These are phyloP conservation scores for Hyles euphorbiae DNA, from an alignment of 1,140 invertebrate species.

Conservation along the genomic window DNA sequence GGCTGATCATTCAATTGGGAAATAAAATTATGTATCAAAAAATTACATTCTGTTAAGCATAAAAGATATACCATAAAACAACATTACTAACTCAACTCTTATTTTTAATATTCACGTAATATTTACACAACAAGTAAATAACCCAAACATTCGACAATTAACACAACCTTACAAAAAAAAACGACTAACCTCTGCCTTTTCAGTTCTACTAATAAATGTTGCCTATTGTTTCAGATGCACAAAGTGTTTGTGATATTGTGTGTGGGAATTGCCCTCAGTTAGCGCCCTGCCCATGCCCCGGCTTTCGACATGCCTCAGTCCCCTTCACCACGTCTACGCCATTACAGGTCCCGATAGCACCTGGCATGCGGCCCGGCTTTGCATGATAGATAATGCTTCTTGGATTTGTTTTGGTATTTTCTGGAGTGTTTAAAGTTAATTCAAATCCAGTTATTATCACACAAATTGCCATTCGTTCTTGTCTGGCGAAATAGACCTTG, in stretches of 20 bases:
- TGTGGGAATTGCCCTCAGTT: slow-evolving; percentile 56
- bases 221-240: slow-evolving; percentile 68
- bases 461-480: no score
- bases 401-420: neutral
- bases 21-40: no score
- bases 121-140: no score
- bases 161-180: no score
- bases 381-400: neutral
- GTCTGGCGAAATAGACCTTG: no score
- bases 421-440: neutral
- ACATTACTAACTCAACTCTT: no score
- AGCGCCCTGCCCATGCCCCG: slow-evolving; percentile 60
- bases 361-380: neutral
- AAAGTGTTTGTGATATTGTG: slow-evolving; percentile 70
- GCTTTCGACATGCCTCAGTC: slow-evolving; percentile 80
- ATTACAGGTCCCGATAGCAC: slow-evolving; percentile 76
- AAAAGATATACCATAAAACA: no score
- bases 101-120: no score
- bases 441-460: no score
- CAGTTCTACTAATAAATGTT: slow-evolving; percentile 1
- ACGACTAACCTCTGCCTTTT: no score
- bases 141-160: no score
- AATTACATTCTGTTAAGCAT: no score
- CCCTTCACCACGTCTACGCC: slow-evolving; percentile 79
- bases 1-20: neutral